phyloP scores from a whole-genome alignment of 1,140 invertebrate species.

The Mizuhopecten yessoensis region DNA sequence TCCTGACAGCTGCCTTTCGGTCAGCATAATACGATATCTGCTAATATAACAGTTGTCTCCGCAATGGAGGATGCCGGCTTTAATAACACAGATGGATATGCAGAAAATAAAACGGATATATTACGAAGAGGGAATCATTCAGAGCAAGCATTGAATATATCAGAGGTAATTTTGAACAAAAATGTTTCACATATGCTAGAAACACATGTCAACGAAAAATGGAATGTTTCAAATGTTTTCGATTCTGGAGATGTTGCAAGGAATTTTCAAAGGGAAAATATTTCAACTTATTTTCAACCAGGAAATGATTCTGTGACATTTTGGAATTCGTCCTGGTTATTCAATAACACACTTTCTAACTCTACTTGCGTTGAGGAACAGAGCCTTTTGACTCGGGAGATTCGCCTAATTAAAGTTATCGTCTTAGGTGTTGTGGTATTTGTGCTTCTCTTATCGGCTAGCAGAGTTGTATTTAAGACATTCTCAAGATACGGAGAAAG shows the following conservation, averaged over 20 bases:
- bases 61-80: not conserved
- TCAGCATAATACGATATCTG: not conserved
- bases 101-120: not conserved
- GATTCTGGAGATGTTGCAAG: not conserved
- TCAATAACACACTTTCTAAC: not conserved
- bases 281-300: not conserved
- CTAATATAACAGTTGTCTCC: not conserved
- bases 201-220: not conserved
- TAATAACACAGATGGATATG: not conserved
- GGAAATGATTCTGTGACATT: not conserved
- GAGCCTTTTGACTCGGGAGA: not conserved
- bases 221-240: not conserved
- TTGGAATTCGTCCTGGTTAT: not conserved
- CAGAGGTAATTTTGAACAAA: not conserved
- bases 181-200: not conserved
- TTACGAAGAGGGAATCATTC: not conserved
- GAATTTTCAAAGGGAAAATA: not conserved
- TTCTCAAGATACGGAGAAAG: not conserved
- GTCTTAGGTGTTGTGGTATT: not conserved
- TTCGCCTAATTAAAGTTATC: not conserved
- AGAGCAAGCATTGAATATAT: not conserved
- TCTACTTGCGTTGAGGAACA: conserved; percentile 2
- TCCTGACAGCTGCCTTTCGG: not conserved
- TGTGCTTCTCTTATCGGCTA: not conserved
- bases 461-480: conserved; percentile 1